Conservation (phyloP, 35 echinoderm and acorn worm genomes). For the Strongylocentrotus purpuratus region DNA sequence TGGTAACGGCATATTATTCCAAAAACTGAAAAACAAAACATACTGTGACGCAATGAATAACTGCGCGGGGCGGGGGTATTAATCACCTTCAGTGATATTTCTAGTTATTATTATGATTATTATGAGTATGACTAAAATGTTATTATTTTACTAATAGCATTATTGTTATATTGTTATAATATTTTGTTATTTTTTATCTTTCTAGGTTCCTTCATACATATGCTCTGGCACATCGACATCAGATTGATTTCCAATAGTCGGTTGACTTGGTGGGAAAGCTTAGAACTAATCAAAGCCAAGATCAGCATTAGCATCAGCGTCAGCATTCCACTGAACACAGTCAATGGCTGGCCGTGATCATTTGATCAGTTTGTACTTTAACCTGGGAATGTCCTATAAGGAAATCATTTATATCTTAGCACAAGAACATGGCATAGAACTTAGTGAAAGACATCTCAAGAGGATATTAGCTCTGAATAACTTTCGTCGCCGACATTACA, state of each 20-base stretch:
- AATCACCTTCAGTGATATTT: no score
- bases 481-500: conserved; percentile 54
- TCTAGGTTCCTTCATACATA: no score
- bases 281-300: neutral
- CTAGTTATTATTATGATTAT: no score
- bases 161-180: no score
- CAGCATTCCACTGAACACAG: neutral
- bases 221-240: no score
- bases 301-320: neutral
- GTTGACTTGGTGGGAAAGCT: neutral
- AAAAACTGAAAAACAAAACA: no score
- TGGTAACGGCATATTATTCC: no score
- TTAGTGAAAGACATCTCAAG: conserved; percentile 47
- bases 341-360: neutral
- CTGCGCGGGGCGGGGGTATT: no score
- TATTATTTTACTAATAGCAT: no score
- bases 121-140: no score
- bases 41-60: no score
- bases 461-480: conserved; percentile 52
- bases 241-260: neutral
- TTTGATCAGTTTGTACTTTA: conserved; percentile 28
- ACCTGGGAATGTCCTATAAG: conserved; percentile 34
- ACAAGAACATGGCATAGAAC: neutral
- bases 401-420: conserved; percentile 39
- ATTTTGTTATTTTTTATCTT: no score